These are phyloP conservation scores for Oscheius sp. DNA, from an alignment of 2,888 invertebrate species.

Conservation along the genomic window DNA sequence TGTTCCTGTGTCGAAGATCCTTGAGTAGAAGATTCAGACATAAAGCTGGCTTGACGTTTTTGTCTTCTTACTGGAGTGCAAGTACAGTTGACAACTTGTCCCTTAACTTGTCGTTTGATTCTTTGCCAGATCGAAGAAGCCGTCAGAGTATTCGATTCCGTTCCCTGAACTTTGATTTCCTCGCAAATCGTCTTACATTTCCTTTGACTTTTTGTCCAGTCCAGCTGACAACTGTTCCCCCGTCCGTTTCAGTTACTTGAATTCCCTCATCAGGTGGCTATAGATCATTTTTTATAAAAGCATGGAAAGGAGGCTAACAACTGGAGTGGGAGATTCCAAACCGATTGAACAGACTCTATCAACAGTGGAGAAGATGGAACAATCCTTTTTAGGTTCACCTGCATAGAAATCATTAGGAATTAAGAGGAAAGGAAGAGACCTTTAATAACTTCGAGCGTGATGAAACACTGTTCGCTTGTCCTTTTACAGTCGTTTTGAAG, in stretches of 20 bases:
- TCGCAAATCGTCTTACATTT: background rate
- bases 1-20: too few species aligned
- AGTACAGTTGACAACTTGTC: conserved; percentile 21
- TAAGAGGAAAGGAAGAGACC: background rate
- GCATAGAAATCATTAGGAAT: background rate
- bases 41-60: background rate
- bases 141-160: conserved; percentile 7
- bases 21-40: background rate
- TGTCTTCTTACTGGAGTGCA: conserved; percentile 19
- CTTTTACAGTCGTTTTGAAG: conserved; percentile 28
- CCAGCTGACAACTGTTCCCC: conserved; percentile 15
- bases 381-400: conserved; percentile 23
- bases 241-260: conserved; percentile 8
- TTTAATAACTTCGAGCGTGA: conserved; percentile 25
- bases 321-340: background rate
- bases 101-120: background rate
- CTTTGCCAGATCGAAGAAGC: conserved; percentile 18
- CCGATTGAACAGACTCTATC: conserved; percentile 10
- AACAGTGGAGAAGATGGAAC: conserved; percentile 16
- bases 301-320: background rate
- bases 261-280: conserved; percentile 11
- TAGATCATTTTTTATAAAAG: background rate
- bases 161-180: conserved; percentile 4
- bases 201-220: conserved; percentile 18
- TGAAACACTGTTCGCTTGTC: conserved; percentile 23